Evolutionary conservation across 2,888 invertebrate species (phyloP).

Genomic region (Eristalinus aeneus): DNA sequence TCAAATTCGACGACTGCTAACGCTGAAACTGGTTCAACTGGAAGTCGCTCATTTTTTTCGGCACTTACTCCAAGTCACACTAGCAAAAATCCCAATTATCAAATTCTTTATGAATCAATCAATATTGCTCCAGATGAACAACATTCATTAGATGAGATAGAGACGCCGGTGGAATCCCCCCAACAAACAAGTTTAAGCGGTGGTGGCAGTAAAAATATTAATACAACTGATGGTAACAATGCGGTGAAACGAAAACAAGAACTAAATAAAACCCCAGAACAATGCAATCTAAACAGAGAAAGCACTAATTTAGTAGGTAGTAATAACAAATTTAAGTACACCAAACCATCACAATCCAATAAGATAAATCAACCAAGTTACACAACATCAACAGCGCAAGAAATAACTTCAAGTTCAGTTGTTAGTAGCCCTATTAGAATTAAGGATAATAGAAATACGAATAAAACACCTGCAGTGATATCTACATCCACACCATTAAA

Average conservation of each 20-base stretch:
- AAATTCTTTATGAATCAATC: slow-evolving; percentile 75
- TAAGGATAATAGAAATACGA: slow-evolving; percentile 53
- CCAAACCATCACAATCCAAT: slow-evolving; percentile 66
- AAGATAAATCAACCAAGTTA: slow-evolving; percentile 44
- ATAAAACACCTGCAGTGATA: slow-evolving; percentile 55
- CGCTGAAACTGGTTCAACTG: slow-evolving; percentile 38
- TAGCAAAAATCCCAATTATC: slow-evolving; percentile 77
- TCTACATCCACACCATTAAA: slow-evolving; percentile 47
- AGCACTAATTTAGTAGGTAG: slow-evolving; percentile 52
- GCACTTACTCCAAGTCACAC: slow-evolving; percentile 64
- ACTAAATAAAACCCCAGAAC: slow-evolving; percentile 55
- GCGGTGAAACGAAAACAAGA: slow-evolving; percentile 30
- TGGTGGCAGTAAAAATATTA: slow-evolving; percentile 28
- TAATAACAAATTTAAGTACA: slow-evolving; percentile 59
- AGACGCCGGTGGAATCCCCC: neutral
- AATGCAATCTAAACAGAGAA: slow-evolving; percentile 63
- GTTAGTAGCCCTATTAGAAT: slow-evolving; percentile 53
- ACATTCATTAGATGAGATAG: slow-evolving; percentile 6
- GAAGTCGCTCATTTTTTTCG: slow-evolving; percentile 50
- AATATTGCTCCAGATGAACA: slow-evolving; percentile 64
- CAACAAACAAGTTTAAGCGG: slow-evolving; percentile 39
- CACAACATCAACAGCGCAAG: slow-evolving; percentile 42
- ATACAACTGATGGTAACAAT: slow-evolving; percentile 47
- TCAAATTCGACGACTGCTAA: slow-evolving; percentile 7
- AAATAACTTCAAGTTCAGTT: slow-evolving; percentile 47